Evolutionary conservation across 1,140 invertebrate species (phyloP).

Genomic region (Drosophila navojoa): DNA sequence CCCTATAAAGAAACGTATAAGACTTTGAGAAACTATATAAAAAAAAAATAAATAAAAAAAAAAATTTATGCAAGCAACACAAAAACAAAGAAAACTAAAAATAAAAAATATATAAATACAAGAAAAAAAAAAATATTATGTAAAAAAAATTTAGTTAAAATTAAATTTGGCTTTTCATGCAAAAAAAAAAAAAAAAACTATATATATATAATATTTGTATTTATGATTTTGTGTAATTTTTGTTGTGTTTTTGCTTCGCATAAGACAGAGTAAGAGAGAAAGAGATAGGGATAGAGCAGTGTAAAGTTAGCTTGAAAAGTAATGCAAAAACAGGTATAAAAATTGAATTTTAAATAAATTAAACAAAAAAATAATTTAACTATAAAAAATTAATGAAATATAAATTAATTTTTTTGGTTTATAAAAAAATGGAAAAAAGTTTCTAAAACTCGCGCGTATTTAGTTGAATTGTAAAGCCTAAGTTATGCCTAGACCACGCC

Average conservation of each 20-base stretch:
- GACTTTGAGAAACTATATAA: slow-evolving; percentile 79
- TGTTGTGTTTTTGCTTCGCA: slow-evolving; percentile 17
- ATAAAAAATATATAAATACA: slow-evolving; percentile 27
- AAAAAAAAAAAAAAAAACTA: background rate
- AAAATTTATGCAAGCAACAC: slow-evolving; percentile 24
- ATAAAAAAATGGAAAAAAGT: slow-evolving; percentile 42
- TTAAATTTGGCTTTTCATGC: slow-evolving; percentile 50
- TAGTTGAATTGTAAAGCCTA: slow-evolving; percentile 74
- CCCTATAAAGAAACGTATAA: slow-evolving; percentile 81
- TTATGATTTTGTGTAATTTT: slow-evolving; percentile 13
- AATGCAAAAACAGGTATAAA: slow-evolving; percentile 58
- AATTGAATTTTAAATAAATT: slow-evolving; percentile 66
- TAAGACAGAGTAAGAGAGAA: slow-evolving; percentile 2
- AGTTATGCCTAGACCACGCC: slow-evolving; percentile 65
- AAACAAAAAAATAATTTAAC: slow-evolving; percentile 25
- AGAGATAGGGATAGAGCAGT: background rate
- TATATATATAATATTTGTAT: slow-evolving; percentile 32
- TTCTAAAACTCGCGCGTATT: slow-evolving; percentile 73
- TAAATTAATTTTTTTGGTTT: background rate
- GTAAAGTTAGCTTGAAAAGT: slow-evolving; percentile 56
- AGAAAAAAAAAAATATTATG: slow-evolving; percentile 5
- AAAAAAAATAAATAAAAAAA: slow-evolving; percentile 12
- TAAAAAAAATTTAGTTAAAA: slow-evolving; percentile 62
- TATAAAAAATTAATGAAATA: slow-evolving; percentile 16
- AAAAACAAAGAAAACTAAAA: slow-evolving; percentile 28